phyloP scores from a whole-genome alignment of 1,140 invertebrate species.

The Heliconius melpomene region DNA sequence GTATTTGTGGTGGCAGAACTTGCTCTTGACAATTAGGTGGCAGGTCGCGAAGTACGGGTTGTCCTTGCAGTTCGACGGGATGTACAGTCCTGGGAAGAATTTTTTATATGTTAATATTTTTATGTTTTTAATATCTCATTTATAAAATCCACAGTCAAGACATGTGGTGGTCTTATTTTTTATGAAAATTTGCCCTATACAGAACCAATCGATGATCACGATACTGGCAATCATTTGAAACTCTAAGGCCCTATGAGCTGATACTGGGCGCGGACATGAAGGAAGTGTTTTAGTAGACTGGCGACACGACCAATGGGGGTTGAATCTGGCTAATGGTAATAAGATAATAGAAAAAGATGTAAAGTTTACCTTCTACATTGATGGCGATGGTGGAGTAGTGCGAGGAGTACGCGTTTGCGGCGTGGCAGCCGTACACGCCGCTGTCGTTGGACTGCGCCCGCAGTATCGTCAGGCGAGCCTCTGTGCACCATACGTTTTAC shows the following conservation, averaged over 20 bases:
- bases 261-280: no score
- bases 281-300: no score
- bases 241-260: no score
- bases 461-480: slow-evolving; percentile 85
- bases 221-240: no score
- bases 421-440: slow-evolving; percentile 90
- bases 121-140: not conserved
- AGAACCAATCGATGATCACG: no score
- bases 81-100: slow-evolving; percentile 69
- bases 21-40: slow-evolving; percentile 89
- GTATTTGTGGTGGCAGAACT: slow-evolving; percentile 92
- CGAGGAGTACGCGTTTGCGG: slow-evolving; percentile 85
- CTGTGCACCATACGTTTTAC: slow-evolving; percentile 58
- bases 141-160: no score
- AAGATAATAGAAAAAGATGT: no score
- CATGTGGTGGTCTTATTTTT: no score
- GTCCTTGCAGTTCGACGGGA: slow-evolving; percentile 91
- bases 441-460: slow-evolving; percentile 85
- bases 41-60: slow-evolving; percentile 95
- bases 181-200: no score
- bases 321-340: no score
- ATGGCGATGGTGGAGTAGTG: slow-evolving; percentile 84
- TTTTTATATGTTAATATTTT: not conserved
- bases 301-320: no score
- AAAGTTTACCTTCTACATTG: slow-evolving; percentile 84